Conservation (phyloP, 2,888 invertebrate species). For the Dryomyza anilis region DNA sequence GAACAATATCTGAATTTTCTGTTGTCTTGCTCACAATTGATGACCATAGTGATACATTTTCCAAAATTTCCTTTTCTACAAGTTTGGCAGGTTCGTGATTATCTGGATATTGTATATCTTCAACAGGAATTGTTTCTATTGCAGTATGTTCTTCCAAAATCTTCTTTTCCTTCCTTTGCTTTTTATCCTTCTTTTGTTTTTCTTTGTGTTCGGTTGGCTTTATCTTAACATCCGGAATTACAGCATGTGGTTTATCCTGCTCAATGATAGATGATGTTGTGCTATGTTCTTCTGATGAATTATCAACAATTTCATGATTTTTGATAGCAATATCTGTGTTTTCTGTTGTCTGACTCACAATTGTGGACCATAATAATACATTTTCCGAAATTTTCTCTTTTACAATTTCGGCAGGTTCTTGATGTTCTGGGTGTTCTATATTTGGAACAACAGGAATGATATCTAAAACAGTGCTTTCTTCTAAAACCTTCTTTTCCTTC, state of each 20-base stretch:
- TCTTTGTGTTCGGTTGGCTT: not conserved
- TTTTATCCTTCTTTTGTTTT: not conserved
- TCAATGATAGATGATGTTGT: slow-evolving; percentile 9
- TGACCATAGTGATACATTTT: slow-evolving; percentile 22
- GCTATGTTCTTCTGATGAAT: slow-evolving; percentile 1
- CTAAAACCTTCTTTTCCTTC: not conserved
- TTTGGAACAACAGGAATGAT: not conserved
- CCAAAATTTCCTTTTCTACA: not conserved
- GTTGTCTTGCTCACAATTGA: slow-evolving; percentile 23
- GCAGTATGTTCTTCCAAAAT: not conserved
- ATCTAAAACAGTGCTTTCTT: not conserved
- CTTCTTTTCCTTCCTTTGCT: not conserved
- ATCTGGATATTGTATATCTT: not conserved
- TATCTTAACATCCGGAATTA: not conserved
- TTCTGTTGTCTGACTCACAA: slow-evolving; percentile 11
- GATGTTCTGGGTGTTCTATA: not conserved
- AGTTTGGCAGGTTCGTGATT: not conserved
- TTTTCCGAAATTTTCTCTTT: not conserved
- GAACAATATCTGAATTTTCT: not conserved
- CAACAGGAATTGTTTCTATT: not conserved
- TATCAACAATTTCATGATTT: not conserved
- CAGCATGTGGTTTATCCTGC: slow-evolving; percentile 14
- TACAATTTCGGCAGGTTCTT: not conserved
- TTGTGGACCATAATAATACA: slow-evolving; percentile 21
- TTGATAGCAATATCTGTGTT: not conserved